Base-by-base conservation (phyloP, 2,888 invertebrate genomes). In the Terebella lapidaria region DNA sequence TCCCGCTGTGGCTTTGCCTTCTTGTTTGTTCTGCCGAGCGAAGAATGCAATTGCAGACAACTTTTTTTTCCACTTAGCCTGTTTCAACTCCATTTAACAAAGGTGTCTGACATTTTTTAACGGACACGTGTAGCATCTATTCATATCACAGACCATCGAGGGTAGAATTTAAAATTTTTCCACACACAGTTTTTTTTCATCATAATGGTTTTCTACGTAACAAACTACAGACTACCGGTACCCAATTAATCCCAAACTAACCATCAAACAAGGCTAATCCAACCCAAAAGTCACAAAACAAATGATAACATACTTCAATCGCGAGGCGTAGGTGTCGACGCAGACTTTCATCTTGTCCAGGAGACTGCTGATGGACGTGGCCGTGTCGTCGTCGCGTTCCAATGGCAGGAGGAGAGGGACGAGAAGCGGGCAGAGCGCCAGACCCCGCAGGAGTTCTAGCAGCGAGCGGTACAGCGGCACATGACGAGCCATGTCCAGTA, bases 401-500 rank as follows among this genome's bases (percentile, higher is more conserved):
- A 84, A 83, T 0, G 89, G 88, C 64, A 88, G 81, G 22, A 91
- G 79, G 54, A 91, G 81, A 42, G 86, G 84, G 2, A 87, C 85
- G 59, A 88, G 75, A 69, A 85, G 84, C 73, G 83, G 81, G 83
- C 81, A 81, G 70, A 85, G 83, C 25, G 88, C 88, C 76, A 89
- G 83, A 0, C 91, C 90, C 67, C 94, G 86, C 64, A 93, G 84
- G 66, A 92, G 82, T 69, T 89, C 88, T 70, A 94, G 82, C 73
- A 94, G 69, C 2, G 91, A 89, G 69, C 90, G 87, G 83, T 94
- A 94, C 71, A 94, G 85, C 27, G 94, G 93, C 81, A 94, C 92
- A 83, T 94, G 94, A 22, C 94, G 87, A n/a, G 94, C 92, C 89
- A 95, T 94, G 83, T 95, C 94, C 80, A 95, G 83, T 69, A 94